These are phyloP conservation scores for Bubalus kerabau DNA, from an alignment of 2,113 vertebrate species.

Conservation along the genomic window DNA sequence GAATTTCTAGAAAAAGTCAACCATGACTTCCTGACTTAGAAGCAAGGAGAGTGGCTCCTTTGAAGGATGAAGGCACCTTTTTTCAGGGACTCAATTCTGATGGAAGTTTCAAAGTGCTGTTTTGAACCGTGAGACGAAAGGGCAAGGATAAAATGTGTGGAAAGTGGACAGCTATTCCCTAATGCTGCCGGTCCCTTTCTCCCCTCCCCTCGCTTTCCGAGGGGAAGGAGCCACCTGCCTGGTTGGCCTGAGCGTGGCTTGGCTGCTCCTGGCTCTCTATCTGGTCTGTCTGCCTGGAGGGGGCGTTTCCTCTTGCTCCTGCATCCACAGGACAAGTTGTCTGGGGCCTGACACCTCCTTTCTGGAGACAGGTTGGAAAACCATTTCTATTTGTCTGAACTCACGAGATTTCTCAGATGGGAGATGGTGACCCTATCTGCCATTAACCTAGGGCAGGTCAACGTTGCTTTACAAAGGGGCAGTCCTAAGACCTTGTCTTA, in stretches of 20 bases:
- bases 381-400: not conserved
- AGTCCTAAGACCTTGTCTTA: not conserved
- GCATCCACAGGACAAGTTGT: accelerated
- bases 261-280: not conserved
- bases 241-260: accelerated
- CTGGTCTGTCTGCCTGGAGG: not conserved
- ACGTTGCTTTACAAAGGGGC: too few relatives aligned
- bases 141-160: not conserved
- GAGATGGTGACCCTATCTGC: too few relatives aligned
- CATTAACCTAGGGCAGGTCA: not conserved
- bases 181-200: not conserved
- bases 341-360: not conserved
- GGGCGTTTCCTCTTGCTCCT: accelerated
- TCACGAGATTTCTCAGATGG: not conserved
- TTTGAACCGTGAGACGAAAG: not conserved
- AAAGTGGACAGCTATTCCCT: not conserved
- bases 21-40: not conserved
- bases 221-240: too few relatives aligned
- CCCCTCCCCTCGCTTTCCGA: not conserved
- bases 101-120: not conserved
- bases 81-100: not conserved
- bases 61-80: too few relatives aligned
- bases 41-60: not conserved
- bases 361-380: not conserved
- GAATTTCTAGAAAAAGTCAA: not conserved